Conservation (phyloP, 1,140 invertebrate genomes). For the Nasonia vitripennis region DNA sequence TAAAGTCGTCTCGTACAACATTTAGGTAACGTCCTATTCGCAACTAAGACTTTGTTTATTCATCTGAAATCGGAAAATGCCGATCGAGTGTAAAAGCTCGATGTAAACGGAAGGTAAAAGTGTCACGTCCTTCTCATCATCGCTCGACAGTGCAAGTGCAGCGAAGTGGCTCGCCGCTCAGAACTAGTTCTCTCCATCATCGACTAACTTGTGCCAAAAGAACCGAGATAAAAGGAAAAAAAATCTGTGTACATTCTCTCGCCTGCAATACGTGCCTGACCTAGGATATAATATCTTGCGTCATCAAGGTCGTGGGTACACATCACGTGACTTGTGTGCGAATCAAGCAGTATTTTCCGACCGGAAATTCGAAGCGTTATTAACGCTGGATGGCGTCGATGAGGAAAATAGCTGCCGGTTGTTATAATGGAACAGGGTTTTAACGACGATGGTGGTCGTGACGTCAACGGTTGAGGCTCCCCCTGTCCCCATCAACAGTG, state of each 20-base stretch:
- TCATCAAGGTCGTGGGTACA: neutral
- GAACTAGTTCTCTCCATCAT: neutral
- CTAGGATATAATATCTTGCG: conserved; percentile 6
- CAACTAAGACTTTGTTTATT: neutral
- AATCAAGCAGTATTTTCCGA: neutral
- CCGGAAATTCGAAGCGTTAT: neutral
- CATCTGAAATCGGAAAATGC: neutral
- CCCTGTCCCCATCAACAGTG: conserved; percentile 16
- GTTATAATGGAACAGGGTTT: conserved; percentile 13
- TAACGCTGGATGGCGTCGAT: neutral
- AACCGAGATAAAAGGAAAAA: neutral
- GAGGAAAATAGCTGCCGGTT: neutral
- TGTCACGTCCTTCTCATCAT: conserved; percentile 16
- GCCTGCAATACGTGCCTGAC: neutral
- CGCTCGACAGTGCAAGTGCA: conserved; percentile 26
- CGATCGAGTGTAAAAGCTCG: conserved; percentile 10
- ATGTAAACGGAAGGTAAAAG: conserved; percentile 29
- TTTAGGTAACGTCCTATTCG: neutral
- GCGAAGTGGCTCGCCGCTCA: neutral
- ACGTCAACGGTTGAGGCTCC: conserved; percentile 56
- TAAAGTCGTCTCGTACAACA: neutral
- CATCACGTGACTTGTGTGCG: neutral
- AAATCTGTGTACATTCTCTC: neutral
- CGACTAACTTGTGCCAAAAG: neutral
- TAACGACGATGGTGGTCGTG: conserved; percentile 71